A percentile compares a stretch with the other conserved stretches of the same genome.
Conservation (phyloP, 2,888 invertebrate species). For the Polyploca ridens region DNA sequence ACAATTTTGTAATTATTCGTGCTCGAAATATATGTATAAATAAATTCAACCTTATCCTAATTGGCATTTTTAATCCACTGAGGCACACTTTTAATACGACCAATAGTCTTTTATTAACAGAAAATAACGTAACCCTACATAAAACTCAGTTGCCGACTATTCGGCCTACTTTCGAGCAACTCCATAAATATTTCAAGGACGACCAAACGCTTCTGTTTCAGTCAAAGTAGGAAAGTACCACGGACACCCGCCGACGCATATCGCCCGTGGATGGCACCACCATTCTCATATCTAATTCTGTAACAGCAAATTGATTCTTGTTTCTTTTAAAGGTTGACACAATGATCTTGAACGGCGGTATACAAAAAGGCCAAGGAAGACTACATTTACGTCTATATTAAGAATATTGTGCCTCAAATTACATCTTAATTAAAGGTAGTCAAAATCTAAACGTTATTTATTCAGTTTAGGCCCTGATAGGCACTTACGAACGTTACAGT, state of each 20-base stretch:
- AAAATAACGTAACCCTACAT: too few species aligned
- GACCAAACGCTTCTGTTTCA: background rate
- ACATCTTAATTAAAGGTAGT: too few species aligned
- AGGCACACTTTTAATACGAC: too few species aligned
- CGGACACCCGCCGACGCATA: constrained; percentile 6
- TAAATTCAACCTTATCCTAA: too few species aligned
- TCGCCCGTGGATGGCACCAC: constrained; percentile 26
- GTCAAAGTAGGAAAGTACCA: background rate
- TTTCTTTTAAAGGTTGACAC: constrained; percentile 7
- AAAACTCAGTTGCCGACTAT: background rate
- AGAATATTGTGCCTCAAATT: too few species aligned
- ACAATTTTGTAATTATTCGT: too few species aligned
- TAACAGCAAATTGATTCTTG: constrained; percentile 16
- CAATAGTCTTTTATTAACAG: too few species aligned
- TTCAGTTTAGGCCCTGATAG: too few species aligned
- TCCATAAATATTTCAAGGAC: constrained; percentile 6
- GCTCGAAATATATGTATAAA: too few species aligned
- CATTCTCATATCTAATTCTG: constrained; percentile 22
- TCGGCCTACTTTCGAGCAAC: background rate
- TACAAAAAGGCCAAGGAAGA: background rate
- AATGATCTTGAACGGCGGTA: constrained; percentile 2
- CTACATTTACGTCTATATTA: background rate
- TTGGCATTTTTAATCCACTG: too few species aligned
- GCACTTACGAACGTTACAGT: too few species aligned
- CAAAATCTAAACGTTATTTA: too few species aligned